These are phyloP conservation scores for Poecilia latipinna DNA, from an alignment of 2,113 vertebrate genomes.

Conservation along the genomic window DNA sequence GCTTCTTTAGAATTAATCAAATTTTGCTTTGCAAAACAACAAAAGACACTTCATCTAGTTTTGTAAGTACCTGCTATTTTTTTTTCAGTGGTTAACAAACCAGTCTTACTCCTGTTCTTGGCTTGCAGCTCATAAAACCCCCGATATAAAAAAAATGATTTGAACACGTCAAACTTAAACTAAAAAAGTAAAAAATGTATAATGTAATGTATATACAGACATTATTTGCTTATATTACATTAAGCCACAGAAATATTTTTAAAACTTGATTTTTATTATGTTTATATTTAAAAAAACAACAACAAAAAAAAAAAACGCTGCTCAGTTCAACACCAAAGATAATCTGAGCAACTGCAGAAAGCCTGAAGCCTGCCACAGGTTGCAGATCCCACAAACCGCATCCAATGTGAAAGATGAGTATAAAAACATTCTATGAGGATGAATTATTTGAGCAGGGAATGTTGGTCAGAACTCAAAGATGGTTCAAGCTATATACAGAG, in stretches of 20 bases:
- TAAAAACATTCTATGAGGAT: no score
- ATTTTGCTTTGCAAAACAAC: not conserved
- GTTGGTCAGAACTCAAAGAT: no score
- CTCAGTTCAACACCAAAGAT: not conserved
- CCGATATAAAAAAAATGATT: not conserved
- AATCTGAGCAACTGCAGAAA: not conserved
- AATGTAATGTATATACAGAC: not conserved
- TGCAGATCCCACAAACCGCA: not conserved
- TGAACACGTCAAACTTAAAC: no score
- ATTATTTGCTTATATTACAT: not conserved
- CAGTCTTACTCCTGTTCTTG: not conserved
- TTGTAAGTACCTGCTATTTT: not conserved
- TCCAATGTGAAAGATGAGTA: not conserved
- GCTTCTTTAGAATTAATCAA: not conserved
- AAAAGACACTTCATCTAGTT: not conserved
- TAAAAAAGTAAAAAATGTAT: no score
- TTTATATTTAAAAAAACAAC: not conserved
- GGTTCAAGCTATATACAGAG: not conserved
- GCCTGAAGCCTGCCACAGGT: not conserved
- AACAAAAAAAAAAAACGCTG: no score
- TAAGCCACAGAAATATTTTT: no score
- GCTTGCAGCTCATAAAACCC: not conserved
- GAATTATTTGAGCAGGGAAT: not conserved
- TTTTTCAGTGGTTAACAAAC: not conserved
- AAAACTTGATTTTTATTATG: not conserved